These are phyloP conservation scores for Aphelenchoides fujianensis DNA, from an alignment of 1,140 invertebrate genomes.

Conservation along the genomic window DNA sequence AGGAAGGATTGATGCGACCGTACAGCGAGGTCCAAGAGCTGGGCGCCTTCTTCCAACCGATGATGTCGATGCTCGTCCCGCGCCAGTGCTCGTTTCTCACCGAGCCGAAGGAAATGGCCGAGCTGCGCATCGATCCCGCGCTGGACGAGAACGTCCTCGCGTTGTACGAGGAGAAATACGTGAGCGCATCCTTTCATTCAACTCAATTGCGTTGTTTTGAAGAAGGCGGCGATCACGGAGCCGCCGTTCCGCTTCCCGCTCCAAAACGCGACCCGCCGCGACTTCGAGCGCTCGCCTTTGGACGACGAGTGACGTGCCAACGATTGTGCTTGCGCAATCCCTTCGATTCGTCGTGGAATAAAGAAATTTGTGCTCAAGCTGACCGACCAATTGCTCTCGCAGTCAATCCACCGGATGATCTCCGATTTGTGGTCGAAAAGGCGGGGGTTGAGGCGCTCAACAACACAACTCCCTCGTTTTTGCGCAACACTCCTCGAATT, in stretches of 20 bases:
- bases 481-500: no score
- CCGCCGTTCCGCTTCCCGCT: not conserved
- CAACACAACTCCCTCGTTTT: no score
- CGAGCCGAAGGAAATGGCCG: slow-evolving; percentile 8
- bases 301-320: not conserved
- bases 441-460: no score
- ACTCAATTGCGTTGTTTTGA: no score
- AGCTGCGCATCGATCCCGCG: slow-evolving; percentile 11
- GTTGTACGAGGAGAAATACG: slow-evolving; percentile 8
- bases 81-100: slow-evolving; percentile 15
- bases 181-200: not conserved
- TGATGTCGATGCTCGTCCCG: slow-evolving; percentile 7
- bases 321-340: no score
- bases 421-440: no score
- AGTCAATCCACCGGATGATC: no score
- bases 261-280: not conserved
- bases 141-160: slow-evolving; percentile 7
- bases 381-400: no score
- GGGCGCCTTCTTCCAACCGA: not conserved
- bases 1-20: slow-evolving; percentile 21
- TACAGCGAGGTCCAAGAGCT: slow-evolving; percentile 7
- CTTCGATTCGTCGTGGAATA: no score
- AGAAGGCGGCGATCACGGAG: not conserved
- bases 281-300: not conserved
- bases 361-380: no score